These are phyloP conservation scores for Scarus forsteni DNA, from an alignment of 2,797 vertebrate species.

Conservation along the genomic window DNA sequence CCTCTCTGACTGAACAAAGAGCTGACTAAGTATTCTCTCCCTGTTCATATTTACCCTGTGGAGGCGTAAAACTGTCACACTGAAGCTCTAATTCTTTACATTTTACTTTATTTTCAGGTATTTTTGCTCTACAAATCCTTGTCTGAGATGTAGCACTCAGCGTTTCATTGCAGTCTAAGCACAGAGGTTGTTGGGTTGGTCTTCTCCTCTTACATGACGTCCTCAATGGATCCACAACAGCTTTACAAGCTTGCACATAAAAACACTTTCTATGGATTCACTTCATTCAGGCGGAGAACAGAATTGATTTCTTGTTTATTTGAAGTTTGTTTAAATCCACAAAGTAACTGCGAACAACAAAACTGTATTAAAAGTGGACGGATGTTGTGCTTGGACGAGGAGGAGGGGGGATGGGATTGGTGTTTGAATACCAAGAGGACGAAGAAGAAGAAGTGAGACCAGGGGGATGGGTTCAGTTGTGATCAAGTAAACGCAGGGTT, in stretches of 20 bases:
- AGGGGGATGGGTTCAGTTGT: constrained; percentile 39
- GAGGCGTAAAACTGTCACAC: no score
- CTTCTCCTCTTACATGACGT: constrained; percentile 16
- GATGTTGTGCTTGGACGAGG: constrained; percentile 21
- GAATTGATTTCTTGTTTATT: constrained; percentile 56
- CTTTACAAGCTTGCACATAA: constrained; percentile 15
- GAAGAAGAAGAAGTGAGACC: constrained; percentile 25
- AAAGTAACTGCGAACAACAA: constrained; percentile 43
- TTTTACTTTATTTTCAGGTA: no score
- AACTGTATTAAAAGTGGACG: constrained; percentile 27
- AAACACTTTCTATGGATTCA: constrained; percentile 30
- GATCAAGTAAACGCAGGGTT: constrained; percentile 53
- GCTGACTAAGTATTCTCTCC: no score
- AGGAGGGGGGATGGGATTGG: neutral
- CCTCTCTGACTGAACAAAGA: no score
- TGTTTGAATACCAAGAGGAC: constrained; percentile 18
- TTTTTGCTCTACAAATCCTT: constrained; percentile 4
- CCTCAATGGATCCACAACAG: constrained; percentile 45
- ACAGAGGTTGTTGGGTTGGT: constrained; percentile 23
- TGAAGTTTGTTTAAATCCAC: constrained; percentile 56
- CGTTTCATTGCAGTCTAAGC: constrained; percentile 15
- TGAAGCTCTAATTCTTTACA: no score
- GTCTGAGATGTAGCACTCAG: constrained; percentile 13
- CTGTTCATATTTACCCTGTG: no score
- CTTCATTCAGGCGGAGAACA: constrained; percentile 22